Conservation (phyloP, 2,888 invertebrate species). For the Mechanitis mazaeus region DNA sequence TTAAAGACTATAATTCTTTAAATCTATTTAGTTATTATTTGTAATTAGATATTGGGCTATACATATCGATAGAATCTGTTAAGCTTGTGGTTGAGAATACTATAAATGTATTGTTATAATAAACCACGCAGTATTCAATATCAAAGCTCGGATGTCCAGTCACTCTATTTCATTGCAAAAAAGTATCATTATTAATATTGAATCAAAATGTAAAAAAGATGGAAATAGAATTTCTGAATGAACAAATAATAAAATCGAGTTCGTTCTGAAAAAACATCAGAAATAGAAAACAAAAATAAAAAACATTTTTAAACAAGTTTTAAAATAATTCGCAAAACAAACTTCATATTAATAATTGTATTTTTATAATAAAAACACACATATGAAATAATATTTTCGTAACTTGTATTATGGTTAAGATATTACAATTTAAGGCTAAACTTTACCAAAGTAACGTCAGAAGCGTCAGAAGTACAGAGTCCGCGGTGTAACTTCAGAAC, state of each 20-base stretch:
- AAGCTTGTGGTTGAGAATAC: not conserved
- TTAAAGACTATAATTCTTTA: not conserved
- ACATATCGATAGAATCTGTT: not conserved
- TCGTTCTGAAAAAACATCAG: not conserved
- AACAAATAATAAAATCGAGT: not conserved
- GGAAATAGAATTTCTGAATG: too few relatives aligned
- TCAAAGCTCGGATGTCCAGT: not conserved
- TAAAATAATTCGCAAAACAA: too few relatives aligned
- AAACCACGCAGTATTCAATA: not conserved
- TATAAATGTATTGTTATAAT: not conserved
- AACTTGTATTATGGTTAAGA: not conserved
- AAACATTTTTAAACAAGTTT: too few relatives aligned
- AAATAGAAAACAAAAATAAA: too few relatives aligned
- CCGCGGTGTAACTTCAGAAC: slow-evolving; percentile 36
- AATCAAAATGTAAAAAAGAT: too few relatives aligned
- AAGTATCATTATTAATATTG: too few relatives aligned
- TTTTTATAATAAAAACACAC: too few relatives aligned
- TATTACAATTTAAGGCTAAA: not conserved
- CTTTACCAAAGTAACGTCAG: not conserved
- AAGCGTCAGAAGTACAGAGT: slow-evolving; percentile 13
- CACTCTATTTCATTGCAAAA: too few relatives aligned
- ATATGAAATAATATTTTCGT: too few relatives aligned
- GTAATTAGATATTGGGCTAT: slow-evolving; percentile 7
- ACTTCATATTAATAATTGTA: too few relatives aligned
- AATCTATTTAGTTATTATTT: not conserved